Evolutionary conservation across 2,888 invertebrate genomes (phyloP).

Genomic region (Sesia bembeciformis): DNA sequence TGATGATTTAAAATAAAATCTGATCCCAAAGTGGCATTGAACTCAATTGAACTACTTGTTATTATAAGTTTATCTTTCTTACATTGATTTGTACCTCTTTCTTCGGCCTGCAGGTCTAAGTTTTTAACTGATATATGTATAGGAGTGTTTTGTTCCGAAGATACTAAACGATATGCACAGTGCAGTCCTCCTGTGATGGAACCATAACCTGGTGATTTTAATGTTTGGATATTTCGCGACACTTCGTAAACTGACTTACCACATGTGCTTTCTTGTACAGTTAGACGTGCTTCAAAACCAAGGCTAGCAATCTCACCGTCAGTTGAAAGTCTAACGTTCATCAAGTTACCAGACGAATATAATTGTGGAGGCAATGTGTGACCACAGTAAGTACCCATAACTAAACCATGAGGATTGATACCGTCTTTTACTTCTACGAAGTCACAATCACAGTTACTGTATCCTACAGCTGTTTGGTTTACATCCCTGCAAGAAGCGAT

Average conservation of each 20-base stretch:
- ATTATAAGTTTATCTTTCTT: constrained; percentile 46
- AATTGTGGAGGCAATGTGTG: constrained; percentile 69
- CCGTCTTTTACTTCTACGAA: constrained; percentile 85
- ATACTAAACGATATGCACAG: constrained; percentile 40
- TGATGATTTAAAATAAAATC: constrained; percentile 30
- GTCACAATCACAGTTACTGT: constrained; percentile 79
- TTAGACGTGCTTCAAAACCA: constrained; percentile 78
- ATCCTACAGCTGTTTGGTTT: constrained; percentile 48
- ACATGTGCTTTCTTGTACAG: constrained; percentile 49
- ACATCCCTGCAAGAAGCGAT: constrained; percentile 56
- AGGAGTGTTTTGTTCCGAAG: constrained; percentile 13
- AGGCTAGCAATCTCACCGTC: constrained; percentile 74
- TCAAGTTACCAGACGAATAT: constrained; percentile 72
- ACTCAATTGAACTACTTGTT: constrained; percentile 14
- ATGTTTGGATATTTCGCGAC: constrained; percentile 16
- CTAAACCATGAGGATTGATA: constrained; percentile 75
- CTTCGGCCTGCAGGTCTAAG: constrained; percentile 35
- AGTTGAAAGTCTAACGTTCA: constrained; percentile 79
- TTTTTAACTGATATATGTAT: constrained; percentile 34
- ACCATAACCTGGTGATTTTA: constrained; percentile 50
- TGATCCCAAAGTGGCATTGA: constrained; percentile 36
- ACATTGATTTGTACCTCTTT: constrained; percentile 26
- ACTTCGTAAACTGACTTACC: constrained; percentile 30
- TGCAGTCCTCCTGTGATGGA: constrained; percentile 41
- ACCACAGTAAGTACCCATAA: constrained; percentile 82